Evolutionary conservation across 2,888 invertebrate genomes (phyloP), one percentile per base, ranked within the genome.

Genomic region (Lampropteryx suffumata): DNA sequence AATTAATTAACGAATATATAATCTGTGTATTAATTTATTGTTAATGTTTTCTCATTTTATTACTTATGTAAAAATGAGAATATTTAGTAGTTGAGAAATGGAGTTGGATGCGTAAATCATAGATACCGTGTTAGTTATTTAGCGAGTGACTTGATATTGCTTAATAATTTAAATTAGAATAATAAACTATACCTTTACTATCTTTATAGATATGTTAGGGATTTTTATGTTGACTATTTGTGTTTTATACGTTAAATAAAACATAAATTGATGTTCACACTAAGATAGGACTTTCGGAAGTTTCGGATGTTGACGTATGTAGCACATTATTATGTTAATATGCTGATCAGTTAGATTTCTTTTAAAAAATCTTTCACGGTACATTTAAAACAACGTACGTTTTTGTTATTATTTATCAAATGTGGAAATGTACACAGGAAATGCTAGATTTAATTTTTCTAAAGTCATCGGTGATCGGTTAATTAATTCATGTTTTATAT

Each of bases 1-100:
- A 84, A 86, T 86, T 84, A 85, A 86, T 83, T 79, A 81, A 76
- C 69, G 75, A 71, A 80, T 79, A 75, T 67, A 75, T 82, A 79
- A 84, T 81, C 69, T 66, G 73, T 71, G 68, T 73, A 78, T 75
- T 75, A 78, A 79, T 77, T 77, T 76, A 77, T 73, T 71, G 75
- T 79, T 71, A 74, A 73, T 71, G 69, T 67, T 73, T 76, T 77
- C 76, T 76, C 66, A 66, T 80, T 82, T 79, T 81, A 79, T 77
- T 73, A 65, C 73, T 76, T 61, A 67, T 73, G 55, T 76, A 74
- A 69, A 67, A 69, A 70, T 70, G 68, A 76, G 74, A 71, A 76
- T 81, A 77, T 81, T 77, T 73, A 69, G 70, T 64, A 62, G 68
- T 74, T 77, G 69, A 63, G 75, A 73, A 80, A 82, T 76, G 65